A percentile compares a stretch with the other conserved stretches of the same genome.
Conservation (phyloP, 2,797 vertebrate species). For the Onychomys arenicola region DNA sequence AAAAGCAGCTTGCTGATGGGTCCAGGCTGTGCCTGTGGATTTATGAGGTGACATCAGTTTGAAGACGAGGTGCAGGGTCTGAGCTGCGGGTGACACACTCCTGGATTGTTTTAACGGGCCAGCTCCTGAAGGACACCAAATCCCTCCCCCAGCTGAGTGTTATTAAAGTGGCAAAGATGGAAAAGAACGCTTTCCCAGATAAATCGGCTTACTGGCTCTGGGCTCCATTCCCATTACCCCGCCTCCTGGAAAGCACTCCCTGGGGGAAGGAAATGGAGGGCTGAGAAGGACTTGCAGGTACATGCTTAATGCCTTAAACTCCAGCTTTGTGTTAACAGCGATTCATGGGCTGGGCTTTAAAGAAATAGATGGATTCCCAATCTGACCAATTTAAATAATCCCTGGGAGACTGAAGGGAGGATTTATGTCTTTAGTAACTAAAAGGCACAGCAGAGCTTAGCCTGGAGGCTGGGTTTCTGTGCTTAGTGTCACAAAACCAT, state of each 20-base stretch:
- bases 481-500: background rate
- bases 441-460: constrained; percentile 62
- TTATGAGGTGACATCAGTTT: constrained; percentile 79
- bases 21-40: constrained; percentile 76
- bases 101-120: constrained; percentile 80
- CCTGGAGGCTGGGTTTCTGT: constrained; percentile 58
- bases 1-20: constrained; percentile 78
- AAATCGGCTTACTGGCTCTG: constrained; percentile 77
- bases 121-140: constrained; percentile 71
- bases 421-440: constrained; percentile 72
- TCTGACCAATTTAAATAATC: constrained; percentile 82
- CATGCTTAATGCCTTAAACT: constrained; percentile 83
- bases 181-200: constrained; percentile 82
- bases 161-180: constrained; percentile 84
- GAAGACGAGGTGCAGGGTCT: constrained; percentile 55
- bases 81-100: constrained; percentile 81
- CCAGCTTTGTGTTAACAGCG: constrained; percentile 84
- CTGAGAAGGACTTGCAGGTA: constrained; percentile 83
- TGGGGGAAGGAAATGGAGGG: constrained; percentile 81
- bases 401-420: constrained; percentile 62
- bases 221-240: constrained; percentile 1
- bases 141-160: constrained; percentile 80
- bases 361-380: constrained; percentile 82
- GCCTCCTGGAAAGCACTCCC: constrained; percentile 83
- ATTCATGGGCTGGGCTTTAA: constrained; percentile 77